Evolutionary conservation across 2,797 vertebrate species (phyloP).

Genomic region (Phataginus tetradactyla): DNA sequence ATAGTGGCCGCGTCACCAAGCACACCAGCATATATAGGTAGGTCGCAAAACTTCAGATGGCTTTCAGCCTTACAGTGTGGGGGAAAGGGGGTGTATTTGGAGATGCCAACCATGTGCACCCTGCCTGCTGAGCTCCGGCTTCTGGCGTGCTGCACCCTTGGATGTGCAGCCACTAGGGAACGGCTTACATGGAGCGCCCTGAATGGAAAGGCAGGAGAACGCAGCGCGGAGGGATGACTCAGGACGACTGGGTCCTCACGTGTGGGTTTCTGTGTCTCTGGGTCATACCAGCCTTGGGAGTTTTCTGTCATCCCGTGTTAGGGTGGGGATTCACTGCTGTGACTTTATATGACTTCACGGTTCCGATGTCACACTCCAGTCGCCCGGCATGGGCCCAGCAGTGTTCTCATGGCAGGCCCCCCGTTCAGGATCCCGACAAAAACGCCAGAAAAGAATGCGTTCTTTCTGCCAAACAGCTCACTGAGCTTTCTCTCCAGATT

Average conservation of each 20-base stretch:
- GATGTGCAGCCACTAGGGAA: constrained; percentile 17
- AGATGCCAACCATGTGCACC: constrained; percentile 76
- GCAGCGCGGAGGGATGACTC: background rate
- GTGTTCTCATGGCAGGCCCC: fast-evolving
- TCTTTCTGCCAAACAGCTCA: background rate
- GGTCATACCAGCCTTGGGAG: background rate
- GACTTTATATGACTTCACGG: background rate
- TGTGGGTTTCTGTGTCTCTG: background rate
- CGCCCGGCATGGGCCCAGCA: background rate
- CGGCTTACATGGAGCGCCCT: background rate
- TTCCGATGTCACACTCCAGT: background rate
- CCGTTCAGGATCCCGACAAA: background rate
- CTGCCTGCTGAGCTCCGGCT: constrained; percentile 58
- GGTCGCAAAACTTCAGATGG: constrained; percentile 83
- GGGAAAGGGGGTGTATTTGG: constrained; percentile 78
- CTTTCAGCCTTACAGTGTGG: constrained; percentile 73
- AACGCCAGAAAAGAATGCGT: background rate
- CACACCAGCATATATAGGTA: constrained; percentile 74
- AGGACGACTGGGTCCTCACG: background rate
- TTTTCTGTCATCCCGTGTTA: constrained; percentile 3
- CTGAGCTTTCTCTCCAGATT: background rate
- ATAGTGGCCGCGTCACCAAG: constrained; percentile 80
- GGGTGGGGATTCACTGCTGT: background rate
- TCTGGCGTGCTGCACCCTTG: constrained; percentile 41
- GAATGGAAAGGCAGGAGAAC: background rate